Percentiles rank a stretch among this genome's conserved stretches.
Evolutionary conservation across 2,113 vertebrate genomes (phyloP).

Genomic region (Grallaria varia): DNA sequence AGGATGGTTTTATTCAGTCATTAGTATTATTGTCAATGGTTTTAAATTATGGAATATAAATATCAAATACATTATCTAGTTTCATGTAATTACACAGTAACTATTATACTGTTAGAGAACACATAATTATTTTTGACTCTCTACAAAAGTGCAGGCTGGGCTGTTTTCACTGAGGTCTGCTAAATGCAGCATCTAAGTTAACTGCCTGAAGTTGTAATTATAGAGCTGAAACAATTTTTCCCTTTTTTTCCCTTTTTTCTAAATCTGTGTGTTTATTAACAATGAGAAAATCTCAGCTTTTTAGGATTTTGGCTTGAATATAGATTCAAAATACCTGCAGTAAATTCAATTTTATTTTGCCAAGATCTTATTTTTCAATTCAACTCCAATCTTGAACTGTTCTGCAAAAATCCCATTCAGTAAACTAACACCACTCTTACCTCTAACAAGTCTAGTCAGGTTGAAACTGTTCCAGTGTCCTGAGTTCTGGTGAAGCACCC

Average conservation of each 20-base stretch:
- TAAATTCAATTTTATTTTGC: not conserved
- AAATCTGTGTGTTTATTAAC: not conserved
- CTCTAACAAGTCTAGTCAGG: not conserved
- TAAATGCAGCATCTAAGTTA: not conserved
- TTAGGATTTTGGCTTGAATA: not conserved
- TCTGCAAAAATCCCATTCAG: not conserved
- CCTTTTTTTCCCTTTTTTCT: not conserved
- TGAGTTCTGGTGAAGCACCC: not conserved
- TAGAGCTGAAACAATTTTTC: rapidly evolving
- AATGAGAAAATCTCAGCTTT: not conserved
- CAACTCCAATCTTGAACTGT: rapidly evolving
- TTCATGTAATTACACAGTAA: not conserved
- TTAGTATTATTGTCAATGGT: not conserved
- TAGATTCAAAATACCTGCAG: not conserved
- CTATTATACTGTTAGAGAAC: not conserved
- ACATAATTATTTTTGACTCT: not conserved
- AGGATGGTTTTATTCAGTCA: not conserved
- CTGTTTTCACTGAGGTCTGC: not conserved
- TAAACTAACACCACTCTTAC: not conserved
- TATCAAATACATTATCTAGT: not conserved
- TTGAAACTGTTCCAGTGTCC: not conserved
- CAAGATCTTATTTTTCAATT: not conserved
- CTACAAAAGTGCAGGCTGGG: not conserved
- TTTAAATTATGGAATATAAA: not conserved
- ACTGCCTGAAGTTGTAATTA: not conserved